Evolutionary conservation across 2,113 vertebrate species (phyloP).

Genomic region (Hyperopisus bebe): DNA sequence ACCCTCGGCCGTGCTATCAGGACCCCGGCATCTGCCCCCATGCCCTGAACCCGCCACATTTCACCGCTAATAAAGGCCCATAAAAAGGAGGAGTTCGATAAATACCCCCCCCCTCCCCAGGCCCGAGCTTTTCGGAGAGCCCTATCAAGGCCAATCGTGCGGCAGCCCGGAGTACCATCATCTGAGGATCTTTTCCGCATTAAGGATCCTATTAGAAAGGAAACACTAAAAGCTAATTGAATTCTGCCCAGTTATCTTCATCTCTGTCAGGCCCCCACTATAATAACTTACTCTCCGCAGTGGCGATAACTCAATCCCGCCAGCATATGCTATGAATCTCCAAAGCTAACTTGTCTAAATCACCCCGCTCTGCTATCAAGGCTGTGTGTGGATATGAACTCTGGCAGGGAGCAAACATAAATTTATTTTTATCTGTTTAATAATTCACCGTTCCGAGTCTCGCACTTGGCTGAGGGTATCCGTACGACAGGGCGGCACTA

Average conservation of each 20-base stretch:
- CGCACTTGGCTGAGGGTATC: slow-evolving; percentile 56
- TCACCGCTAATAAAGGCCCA: slow-evolving; percentile 72
- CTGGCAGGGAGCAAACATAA: slow-evolving; percentile 88
- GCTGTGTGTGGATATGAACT: slow-evolving; percentile 79
- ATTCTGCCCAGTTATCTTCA: slow-evolving; percentile 99
- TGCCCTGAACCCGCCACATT: slow-evolving; percentile 64
- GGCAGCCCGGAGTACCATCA: slow-evolving; percentile 65
- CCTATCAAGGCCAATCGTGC: slow-evolving; percentile 61
- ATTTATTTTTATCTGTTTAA: slow-evolving; percentile 87
- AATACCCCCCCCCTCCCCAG: slow-evolving; percentile 32
- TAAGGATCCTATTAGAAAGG: slow-evolving; percentile 99
- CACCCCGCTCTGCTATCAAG: slow-evolving; percentile 80
- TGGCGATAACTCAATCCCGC: slow-evolving; percentile 95
- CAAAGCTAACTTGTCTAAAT: slow-evolving; percentile 89
- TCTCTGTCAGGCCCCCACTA: slow-evolving; percentile 94
- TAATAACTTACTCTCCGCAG: slow-evolving; percentile 97
- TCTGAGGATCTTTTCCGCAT: slow-evolving; percentile 95
- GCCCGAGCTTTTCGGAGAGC: slow-evolving; percentile 31
- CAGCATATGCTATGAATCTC: slow-evolving; percentile 92
- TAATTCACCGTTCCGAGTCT: slow-evolving; percentile 66
- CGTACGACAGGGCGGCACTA: slow-evolving; percentile 46
- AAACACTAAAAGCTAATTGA: slow-evolving; percentile 99
- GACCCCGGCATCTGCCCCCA: slow-evolving; percentile 62
- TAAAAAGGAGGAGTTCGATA: slow-evolving; percentile 66
- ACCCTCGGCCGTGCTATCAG: slow-evolving; percentile 53